phyloP scores from a whole-genome alignment of 2,888 invertebrate species.

The Nowickia ferox region DNA sequence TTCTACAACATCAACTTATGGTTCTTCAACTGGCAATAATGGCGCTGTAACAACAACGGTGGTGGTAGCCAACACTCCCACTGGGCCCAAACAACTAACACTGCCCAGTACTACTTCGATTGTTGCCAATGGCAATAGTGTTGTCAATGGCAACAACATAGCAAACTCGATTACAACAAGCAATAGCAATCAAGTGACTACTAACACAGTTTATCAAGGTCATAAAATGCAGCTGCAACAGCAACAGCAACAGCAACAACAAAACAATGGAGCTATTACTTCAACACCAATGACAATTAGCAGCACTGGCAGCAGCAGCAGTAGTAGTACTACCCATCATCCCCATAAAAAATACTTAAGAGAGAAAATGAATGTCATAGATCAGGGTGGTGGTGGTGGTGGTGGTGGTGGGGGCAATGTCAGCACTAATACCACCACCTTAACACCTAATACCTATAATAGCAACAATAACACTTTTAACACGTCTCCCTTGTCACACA shows the following conservation, averaged over 20 bases:
- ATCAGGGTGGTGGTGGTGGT: slow-evolving; percentile 76
- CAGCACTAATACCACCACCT: slow-evolving; percentile 61
- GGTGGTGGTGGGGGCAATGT: slow-evolving; percentile 72
- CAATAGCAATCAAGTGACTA: slow-evolving; percentile 45
- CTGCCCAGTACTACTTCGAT: slow-evolving; percentile 72
- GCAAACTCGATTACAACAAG: slow-evolving; percentile 57
- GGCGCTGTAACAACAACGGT: slow-evolving; percentile 50
- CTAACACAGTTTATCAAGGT: slow-evolving; percentile 73
- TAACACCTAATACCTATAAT: slow-evolving; percentile 50
- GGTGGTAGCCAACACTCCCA: slow-evolving; percentile 52
- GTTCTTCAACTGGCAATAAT: slow-evolving; percentile 57
- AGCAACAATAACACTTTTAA: slow-evolving; percentile 29
- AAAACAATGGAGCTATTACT: slow-evolving; percentile 19
- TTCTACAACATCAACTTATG: slow-evolving; percentile 73
- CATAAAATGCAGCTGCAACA: slow-evolving; percentile 71
- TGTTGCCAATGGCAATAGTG: slow-evolving; percentile 70
- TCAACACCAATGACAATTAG: slow-evolving; percentile 50
- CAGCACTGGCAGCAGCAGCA: slow-evolving; percentile 73
- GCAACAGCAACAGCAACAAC: slow-evolving; percentile 68
- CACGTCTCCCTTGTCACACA: slow-evolving; percentile 23
- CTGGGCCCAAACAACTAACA: slow-evolving; percentile 71
- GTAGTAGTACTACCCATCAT: slow-evolving; percentile 80
- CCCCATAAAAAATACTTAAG: slow-evolving; percentile 83
- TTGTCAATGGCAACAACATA: slow-evolving; percentile 73
- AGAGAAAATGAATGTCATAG: slow-evolving; percentile 82